These are phyloP conservation scores for Prionace glauca DNA, from an alignment of 2,797 vertebrate genomes.

Conservation along the genomic window DNA sequence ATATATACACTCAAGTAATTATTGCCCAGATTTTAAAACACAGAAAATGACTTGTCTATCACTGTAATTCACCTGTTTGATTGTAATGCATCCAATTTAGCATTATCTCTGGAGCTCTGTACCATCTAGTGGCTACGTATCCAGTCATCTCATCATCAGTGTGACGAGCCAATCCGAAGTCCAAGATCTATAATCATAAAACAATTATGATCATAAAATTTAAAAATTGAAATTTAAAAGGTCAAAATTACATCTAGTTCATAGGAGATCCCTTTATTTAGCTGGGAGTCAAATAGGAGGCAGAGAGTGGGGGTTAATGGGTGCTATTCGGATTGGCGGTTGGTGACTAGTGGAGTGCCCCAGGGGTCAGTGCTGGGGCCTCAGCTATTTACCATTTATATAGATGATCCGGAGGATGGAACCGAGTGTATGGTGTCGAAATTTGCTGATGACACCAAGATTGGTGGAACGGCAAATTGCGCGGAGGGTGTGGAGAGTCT, in stretches of 20 bases:
- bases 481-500: too few relatives aligned
- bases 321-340: too few relatives aligned
- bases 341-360: too few relatives aligned
- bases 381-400: too few relatives aligned
- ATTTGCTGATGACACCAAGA: too few relatives aligned
- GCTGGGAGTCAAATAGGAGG: background rate
- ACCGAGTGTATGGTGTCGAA: too few relatives aligned
- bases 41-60: background rate
- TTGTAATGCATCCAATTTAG: constrained; percentile 99
- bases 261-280: background rate
- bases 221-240: background rate
- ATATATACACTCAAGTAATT: constrained; percentile 11
- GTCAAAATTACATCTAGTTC: background rate
- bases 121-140: constrained; percentile 94
- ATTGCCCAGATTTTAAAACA: background rate
- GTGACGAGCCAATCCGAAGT: constrained; percentile 91
- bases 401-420: too few relatives aligned
- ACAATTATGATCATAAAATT: background rate
- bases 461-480: too few relatives aligned
- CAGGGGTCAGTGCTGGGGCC: too few relatives aligned
- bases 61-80: constrained; percentile 75
- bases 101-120: constrained; percentile 96
- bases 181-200: constrained; percentile 71
- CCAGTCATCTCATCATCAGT: constrained; percentile 98
- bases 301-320: too few relatives aligned